phyloP scores from a whole-genome alignment of 2,797 vertebrate species.

The Naso thynnoides region DNA sequence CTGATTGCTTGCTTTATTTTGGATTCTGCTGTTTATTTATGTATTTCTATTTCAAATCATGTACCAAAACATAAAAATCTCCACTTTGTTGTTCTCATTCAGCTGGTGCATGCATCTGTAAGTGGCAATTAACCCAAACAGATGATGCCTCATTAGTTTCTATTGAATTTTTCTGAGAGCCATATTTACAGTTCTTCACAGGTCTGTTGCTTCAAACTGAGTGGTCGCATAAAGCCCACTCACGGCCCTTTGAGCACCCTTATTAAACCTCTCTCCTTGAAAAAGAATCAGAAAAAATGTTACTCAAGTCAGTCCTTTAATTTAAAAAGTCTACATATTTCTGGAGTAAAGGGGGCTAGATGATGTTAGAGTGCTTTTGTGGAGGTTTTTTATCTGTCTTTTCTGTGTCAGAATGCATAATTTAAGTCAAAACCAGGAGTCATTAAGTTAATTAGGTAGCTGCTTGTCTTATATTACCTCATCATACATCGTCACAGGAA shows the following conservation, averaged over 20 bases:
- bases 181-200: conserved; percentile 33
- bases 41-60: conserved; percentile 38
- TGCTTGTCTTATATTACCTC: conserved; percentile 34
- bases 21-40: conserved; percentile 37
- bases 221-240: conserved; percentile 25
- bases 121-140: conserved; percentile 60
- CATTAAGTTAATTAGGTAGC: conserved; percentile 31
- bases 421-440: conserved; percentile 34
- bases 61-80: conserved; percentile 43
- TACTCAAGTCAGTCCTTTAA: conserved; percentile 9
- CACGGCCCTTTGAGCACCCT: conserved; percentile 16
- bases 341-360: background rate
- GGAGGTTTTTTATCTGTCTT: conserved; percentile 4
- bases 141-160: conserved; percentile 44
- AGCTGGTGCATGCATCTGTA: conserved; percentile 22
- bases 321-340: conserved; percentile 35
- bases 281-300: conserved; percentile 18
- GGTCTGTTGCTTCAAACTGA: conserved; percentile 27
- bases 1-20: conserved; percentile 53
- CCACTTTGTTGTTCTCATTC: conserved; percentile 34
- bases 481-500: conserved; percentile 14
- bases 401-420: conserved; percentile 26
- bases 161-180: conserved; percentile 42
- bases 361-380: background rate
- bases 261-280: conserved; percentile 32